phyloP scores from a whole-genome alignment of 1,140 invertebrate genomes.

The Dryas iulia region DNA sequence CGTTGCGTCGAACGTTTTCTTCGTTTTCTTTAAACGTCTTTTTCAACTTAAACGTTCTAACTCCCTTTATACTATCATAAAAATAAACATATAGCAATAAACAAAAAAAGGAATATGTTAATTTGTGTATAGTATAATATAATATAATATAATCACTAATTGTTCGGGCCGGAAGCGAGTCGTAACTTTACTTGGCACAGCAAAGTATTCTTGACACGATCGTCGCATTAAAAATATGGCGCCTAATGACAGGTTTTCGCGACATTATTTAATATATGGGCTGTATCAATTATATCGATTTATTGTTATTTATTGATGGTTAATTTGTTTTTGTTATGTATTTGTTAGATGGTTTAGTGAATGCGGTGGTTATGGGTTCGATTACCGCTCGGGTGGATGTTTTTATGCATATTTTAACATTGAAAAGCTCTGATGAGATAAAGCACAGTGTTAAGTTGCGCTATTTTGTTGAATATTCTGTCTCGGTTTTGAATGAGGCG shows the following conservation, averaged over 20 bases:
- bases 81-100: conserved; percentile 10
- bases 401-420: too few relatives aligned
- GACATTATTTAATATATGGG: conserved; percentile 16
- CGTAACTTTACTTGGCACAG: conserved; percentile 17
- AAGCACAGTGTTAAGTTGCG: too few relatives aligned
- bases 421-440: too few relatives aligned
- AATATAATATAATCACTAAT: conserved; percentile 27
- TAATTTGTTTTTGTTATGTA: background rate
- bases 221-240: conserved; percentile 27
- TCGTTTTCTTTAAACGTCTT: too few relatives aligned
- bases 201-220: conserved; percentile 16
- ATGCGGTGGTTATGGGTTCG: too few relatives aligned
- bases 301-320: conserved; percentile 8
- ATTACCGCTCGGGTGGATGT: too few relatives aligned
- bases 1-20: too few relatives aligned
- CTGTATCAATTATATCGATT: background rate
- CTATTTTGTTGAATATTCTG: too few relatives aligned
- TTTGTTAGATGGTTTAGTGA: background rate
- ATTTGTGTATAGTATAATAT: conserved; percentile 19
- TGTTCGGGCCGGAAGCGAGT: conserved; percentile 29
- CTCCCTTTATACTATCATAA: too few relatives aligned
- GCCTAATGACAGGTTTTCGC: conserved; percentile 30
- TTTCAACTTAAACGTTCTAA: too few relatives aligned
- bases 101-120: conserved; percentile 22
- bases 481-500: too few relatives aligned